These are phyloP conservation scores for Heterohyrax brucei DNA, from an alignment of 2,797 vertebrate species.

Conservation along the genomic window DNA sequence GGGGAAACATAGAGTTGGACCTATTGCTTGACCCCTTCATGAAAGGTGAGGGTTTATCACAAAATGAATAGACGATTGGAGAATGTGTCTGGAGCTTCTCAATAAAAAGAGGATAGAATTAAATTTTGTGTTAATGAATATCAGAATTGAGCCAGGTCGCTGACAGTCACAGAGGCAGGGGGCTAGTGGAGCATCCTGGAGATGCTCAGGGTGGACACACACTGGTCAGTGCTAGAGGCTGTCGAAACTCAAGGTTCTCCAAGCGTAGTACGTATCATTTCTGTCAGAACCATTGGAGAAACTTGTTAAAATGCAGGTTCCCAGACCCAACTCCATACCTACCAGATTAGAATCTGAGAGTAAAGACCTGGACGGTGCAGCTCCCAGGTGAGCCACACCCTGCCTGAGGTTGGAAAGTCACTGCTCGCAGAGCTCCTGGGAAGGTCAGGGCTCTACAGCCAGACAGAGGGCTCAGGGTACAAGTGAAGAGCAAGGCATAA, in stretches of 20 bases:
- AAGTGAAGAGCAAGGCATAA: background rate
- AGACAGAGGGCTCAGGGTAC: too few species aligned
- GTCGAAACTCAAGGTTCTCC: background rate
- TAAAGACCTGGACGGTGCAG: background rate
- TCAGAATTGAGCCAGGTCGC: background rate
- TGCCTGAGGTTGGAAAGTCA: background rate
- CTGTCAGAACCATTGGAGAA: background rate
- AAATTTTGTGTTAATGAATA: background rate
- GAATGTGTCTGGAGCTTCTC: background rate
- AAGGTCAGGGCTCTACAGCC: background rate
- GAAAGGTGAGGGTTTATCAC: conserved; percentile 3
- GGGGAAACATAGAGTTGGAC: background rate
- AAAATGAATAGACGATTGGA: conserved; percentile 52
- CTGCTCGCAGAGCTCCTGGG: background rate
- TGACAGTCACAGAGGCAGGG: background rate
- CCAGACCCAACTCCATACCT: background rate
- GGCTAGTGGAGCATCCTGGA: background rate
- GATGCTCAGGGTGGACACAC: background rate
- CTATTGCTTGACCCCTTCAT: background rate
- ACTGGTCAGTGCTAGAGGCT: background rate
- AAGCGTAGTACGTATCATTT: background rate
- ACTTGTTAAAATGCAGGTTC: conserved; percentile 5
- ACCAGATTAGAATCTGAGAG: background rate
- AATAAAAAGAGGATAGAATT: background rate
- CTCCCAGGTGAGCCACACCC: background rate